Conservation (phyloP, 2,113 vertebrate species). For the Pristiophorus japonicus region DNA sequence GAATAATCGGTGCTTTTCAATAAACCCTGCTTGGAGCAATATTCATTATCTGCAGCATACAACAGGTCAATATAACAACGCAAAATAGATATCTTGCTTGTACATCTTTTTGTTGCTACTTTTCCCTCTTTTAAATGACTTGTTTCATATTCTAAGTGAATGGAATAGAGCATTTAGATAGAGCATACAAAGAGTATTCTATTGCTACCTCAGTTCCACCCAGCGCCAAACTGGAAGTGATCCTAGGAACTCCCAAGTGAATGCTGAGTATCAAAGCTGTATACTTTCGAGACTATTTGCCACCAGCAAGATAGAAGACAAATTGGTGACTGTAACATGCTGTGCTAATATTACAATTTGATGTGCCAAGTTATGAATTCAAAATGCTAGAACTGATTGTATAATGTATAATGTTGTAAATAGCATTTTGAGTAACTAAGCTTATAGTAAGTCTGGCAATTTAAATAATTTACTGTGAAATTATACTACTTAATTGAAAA, state of each 20-base stretch:
- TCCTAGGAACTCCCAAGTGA: neutral
- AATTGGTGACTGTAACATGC: neutral
- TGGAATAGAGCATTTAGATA: neutral
- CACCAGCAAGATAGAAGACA: neutral
- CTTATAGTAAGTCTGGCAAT: neutral
- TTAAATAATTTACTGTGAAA: constrained; percentile 10
- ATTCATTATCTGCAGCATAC: neutral
- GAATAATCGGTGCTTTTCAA: neutral
- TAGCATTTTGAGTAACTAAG: neutral
- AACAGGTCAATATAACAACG: neutral
- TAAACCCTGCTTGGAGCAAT: neutral
- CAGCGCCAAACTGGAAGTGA: neutral
- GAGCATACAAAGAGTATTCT: neutral
- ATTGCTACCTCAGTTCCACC: neutral
- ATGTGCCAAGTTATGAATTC: neutral
- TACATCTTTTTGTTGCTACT: neutral
- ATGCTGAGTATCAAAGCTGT: neutral
- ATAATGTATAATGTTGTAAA: neutral
- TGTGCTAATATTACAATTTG: neutral
- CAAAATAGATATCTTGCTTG: neutral
- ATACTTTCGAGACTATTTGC: neutral
- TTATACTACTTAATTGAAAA: neutral
- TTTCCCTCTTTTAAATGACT: neutral
- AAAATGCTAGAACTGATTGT: neutral
- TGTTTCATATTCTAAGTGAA: neutral